A percentile compares a stretch with the other conserved stretches of the same genome.
phyloP scores from a whole-genome alignment of 2,888 invertebrate genomes.

The Deilephila porcellus region DNA sequence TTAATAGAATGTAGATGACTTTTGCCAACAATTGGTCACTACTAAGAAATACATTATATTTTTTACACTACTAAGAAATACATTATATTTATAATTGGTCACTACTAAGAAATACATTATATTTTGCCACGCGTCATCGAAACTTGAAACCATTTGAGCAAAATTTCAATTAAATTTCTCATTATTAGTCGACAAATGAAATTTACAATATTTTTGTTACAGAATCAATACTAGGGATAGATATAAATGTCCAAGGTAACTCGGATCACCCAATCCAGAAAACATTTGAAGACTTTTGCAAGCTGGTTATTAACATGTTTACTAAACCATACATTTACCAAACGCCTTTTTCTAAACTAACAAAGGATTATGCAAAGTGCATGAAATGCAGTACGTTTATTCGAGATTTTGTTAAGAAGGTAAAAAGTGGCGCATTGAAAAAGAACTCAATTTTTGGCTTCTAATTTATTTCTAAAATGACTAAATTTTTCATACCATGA shows the following conservation, averaged over 20 bases:
- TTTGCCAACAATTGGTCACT: no score
- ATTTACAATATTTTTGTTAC: slow-evolving; percentile 5
- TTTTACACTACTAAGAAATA: no score
- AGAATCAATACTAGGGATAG: slow-evolving; percentile 52
- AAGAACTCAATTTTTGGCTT: background rate
- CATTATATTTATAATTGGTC: no score
- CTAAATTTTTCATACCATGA: no score
- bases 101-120: no score
- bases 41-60: no score
- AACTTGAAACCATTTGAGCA: no score
- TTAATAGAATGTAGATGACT: no score
- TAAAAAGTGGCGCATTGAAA: background rate
- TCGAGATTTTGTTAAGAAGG: background rate
- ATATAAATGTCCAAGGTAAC: slow-evolving; percentile 44
- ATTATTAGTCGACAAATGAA: background rate
- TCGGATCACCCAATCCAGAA: slow-evolving; percentile 47
- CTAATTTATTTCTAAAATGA: no score
- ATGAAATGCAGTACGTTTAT: background rate
- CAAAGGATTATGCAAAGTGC: background rate
- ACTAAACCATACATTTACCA: background rate
- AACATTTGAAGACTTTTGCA: slow-evolving; percentile 46
- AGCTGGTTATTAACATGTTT: background rate
- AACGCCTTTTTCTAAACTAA: background rate
- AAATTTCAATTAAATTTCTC: background rate
- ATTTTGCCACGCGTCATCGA: no score